Base-by-base conservation (phyloP, 2,888 invertebrate genomes). In the Acrocyrtus sp. region DNA sequence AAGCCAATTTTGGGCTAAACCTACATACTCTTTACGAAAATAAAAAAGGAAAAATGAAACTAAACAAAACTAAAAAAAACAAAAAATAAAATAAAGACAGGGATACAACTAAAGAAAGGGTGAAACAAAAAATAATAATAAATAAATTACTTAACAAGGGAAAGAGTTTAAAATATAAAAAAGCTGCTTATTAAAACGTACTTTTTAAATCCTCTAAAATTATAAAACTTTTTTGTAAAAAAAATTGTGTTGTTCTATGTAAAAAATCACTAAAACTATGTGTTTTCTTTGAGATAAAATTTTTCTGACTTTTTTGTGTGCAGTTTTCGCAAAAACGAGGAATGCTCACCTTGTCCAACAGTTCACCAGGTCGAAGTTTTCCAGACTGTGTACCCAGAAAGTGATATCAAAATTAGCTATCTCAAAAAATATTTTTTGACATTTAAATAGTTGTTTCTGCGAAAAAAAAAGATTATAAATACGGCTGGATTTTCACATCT, bases 351-450 rank as follows among this genome's bases (percentile, higher is more conserved):
- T 91, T 91, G 85, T 87, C 86, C 85, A 91, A 87, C 84, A 91
- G 89, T 87, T 91, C 91, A 86, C 91, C 91, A 85, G 91, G 91
- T 86, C 91, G 90, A 87, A 91, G 90, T 87, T 88, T 89, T 87
- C 89, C 89, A 87, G 87, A 88, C 89, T 89, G 89, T 70, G 60
- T 57, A 62, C 61, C 67, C 61, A 67, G 10, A 72, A n/a, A 12
- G 34, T 34, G 12, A 12, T 34, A 34, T 27, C 12, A 54, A 43
- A 54, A 39, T 27, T 15, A 43, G 26, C 6, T 19, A 12, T 43
- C 27, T 47, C 10, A 6, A 60, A 60, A 60, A 48, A 60, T 24
- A 57, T 21, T 19, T 19, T 57, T 41, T 41, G 26, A 50, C 22
- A 12, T 50, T 24, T 43, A 27, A 58, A 56, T 43, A 58, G 47